phyloP scores from a whole-genome alignment of 2,888 invertebrate genomes.

The Epistrophe eligans region DNA sequence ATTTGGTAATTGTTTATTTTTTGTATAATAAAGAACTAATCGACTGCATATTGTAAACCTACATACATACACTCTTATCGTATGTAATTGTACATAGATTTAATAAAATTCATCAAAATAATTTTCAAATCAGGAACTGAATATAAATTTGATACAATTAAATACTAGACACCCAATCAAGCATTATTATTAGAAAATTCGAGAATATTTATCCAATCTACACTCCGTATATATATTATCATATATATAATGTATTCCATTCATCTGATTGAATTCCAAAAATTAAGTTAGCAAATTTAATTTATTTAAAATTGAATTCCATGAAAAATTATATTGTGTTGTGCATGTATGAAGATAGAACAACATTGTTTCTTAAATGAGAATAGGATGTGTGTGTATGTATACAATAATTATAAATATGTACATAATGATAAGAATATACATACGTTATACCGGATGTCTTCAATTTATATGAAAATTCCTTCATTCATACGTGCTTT shows the following conservation, averaged over 20 bases:
- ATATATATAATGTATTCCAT: background rate
- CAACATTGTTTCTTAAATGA: background rate
- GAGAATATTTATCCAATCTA: background rate
- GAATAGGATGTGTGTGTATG: no score
- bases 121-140: background rate
- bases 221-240: background rate
- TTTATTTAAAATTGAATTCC: constrained; percentile 11
- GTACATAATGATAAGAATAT: background rate
- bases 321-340: background rate
- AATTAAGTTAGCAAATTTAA: background rate
- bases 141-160: background rate
- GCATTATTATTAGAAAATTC: background rate
- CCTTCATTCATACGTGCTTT: background rate
- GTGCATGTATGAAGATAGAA: background rate
- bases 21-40: no score
- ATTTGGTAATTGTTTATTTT: no score
- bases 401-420: no score
- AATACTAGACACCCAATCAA: background rate
- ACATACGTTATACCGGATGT: background rate
- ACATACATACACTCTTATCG: no score
- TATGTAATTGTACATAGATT: no score
- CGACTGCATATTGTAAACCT: no score
- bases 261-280: background rate
- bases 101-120: background rate
- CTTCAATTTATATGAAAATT: constrained; percentile 4